Evolutionary conservation across 2,888 invertebrate species (phyloP).

Genomic region (Cacoxenus indagator): DNA sequence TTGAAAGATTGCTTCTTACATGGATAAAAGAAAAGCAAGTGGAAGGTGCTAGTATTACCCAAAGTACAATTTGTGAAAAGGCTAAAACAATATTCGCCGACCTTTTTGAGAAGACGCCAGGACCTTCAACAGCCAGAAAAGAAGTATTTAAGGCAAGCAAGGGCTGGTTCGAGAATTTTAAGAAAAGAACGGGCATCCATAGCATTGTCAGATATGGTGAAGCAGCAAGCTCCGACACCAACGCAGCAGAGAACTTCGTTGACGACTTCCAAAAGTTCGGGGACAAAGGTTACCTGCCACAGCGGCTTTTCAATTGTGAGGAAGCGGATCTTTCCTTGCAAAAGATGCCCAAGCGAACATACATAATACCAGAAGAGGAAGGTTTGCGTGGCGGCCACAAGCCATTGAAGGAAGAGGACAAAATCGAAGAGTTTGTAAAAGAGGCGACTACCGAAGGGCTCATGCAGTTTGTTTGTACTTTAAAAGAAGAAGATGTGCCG

Average conservation of each 20-base stretch:
- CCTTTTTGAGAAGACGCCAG: constrained; percentile 1
- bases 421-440: not conserved
- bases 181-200: constrained; percentile 4
- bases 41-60: not conserved
- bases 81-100: constrained; percentile 1
- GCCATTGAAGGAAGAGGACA: constrained; percentile 4
- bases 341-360: constrained; percentile 7
- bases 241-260: not conserved
- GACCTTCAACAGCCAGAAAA: constrained; percentile 3
- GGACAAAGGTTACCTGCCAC: not conserved
- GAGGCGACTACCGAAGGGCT: not conserved
- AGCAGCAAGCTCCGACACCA: not conserved
- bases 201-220: not conserved
- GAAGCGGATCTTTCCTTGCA: not conserved
- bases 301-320: not conserved
- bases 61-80: constrained; percentile 4
- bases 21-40: constrained; percentile 11
- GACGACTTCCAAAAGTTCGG: not conserved
- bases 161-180: constrained; percentile 13
- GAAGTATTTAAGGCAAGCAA: constrained; percentile 10
- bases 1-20: constrained; percentile 1
- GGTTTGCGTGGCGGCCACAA: not conserved
- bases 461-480: not conserved
- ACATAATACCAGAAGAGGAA: not conserved
- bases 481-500: not conserved